Conservation (phyloP, 2,888 invertebrate genomes). For the Platerodrilus igneus region DNA sequence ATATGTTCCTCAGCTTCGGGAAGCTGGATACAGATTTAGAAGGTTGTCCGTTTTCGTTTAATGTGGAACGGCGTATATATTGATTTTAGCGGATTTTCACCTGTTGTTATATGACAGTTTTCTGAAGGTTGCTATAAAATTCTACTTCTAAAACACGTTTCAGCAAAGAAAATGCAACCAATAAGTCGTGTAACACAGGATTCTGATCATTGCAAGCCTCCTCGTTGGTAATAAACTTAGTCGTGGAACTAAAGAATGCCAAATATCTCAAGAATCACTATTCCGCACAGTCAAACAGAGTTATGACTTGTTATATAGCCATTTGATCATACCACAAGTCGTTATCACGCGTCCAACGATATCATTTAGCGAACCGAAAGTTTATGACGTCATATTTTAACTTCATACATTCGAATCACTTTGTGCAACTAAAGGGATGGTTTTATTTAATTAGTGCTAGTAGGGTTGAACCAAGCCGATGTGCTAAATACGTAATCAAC, state of each 20-base stretch:
- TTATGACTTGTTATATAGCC: constrained; percentile 47
- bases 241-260: constrained; percentile 37
- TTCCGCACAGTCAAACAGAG: constrained; percentile 45
- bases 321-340: constrained; percentile 40
- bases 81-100: no score
- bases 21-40: no score
- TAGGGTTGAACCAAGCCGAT: constrained; percentile 13
- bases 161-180: constrained; percentile 23
- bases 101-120: no score
- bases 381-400: constrained; percentile 29
- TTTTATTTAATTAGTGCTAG: constrained; percentile 19
- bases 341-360: constrained; percentile 42
- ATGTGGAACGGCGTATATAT: no score
- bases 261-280: constrained; percentile 42
- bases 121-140: no score
- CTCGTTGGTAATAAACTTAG: constrained; percentile 38
- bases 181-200: constrained; percentile 29
- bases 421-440: constrained; percentile 7
- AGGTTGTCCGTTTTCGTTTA: no score
- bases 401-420: constrained; percentile 14
- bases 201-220: constrained; percentile 29
- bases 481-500: constrained; percentile 27
- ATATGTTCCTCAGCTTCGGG: no score
- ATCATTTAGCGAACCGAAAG: constrained; percentile 39
- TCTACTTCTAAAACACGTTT: no score